These are phyloP conservation scores for Mugil cephalus DNA, from an alignment of 2,113 vertebrate species.

Conservation along the genomic window DNA sequence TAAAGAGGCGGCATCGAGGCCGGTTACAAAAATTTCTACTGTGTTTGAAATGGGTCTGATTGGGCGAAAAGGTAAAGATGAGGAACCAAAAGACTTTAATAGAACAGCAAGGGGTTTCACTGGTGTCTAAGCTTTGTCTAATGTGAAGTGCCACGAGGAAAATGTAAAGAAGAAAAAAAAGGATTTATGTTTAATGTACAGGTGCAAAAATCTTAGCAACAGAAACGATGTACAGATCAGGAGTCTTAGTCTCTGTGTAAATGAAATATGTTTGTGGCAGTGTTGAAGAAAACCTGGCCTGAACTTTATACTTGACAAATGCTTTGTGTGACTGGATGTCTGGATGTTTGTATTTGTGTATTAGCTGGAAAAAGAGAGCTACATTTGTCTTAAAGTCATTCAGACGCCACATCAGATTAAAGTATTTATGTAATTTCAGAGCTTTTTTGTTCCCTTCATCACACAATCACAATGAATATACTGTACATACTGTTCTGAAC, in stretches of 20 bases:
- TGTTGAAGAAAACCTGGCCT: slow-evolving; percentile 31
- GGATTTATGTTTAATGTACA: slow-evolving; percentile 63
- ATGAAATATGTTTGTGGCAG: neutral
- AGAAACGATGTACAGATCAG: slow-evolving; percentile 52
- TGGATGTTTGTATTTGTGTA: slow-evolving; percentile 47
- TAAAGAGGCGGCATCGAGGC: slow-evolving; percentile 88
- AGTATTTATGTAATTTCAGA: slow-evolving; percentile 54
- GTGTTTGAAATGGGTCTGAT: slow-evolving; percentile 86
- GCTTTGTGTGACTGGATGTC: slow-evolving; percentile 54
- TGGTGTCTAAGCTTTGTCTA: slow-evolving; percentile 56
- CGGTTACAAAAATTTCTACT: slow-evolving; percentile 81
- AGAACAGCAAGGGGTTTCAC: slow-evolving; percentile 90
- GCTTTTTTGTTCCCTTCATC: slow-evolving; percentile 55
- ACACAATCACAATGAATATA: slow-evolving; percentile 20
- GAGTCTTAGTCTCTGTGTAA: slow-evolving; percentile 43
- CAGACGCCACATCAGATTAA: slow-evolving; percentile 64
- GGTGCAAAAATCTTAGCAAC: slow-evolving; percentile 43
- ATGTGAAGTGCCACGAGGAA: slow-evolving; percentile 21
- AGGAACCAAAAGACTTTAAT: slow-evolving; percentile 91
- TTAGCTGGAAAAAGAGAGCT: slow-evolving; percentile 26
- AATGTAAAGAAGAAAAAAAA: slow-evolving; percentile 42
- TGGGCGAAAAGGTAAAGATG: slow-evolving; percentile 82
- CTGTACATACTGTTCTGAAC: neutral
- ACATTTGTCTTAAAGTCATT: slow-evolving; percentile 62
- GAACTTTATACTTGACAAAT: slow-evolving; percentile 72